These are phyloP conservation scores for Cheilinus undulatus DNA, from an alignment of 2,113 vertebrate genomes.

Conservation along the genomic window DNA sequence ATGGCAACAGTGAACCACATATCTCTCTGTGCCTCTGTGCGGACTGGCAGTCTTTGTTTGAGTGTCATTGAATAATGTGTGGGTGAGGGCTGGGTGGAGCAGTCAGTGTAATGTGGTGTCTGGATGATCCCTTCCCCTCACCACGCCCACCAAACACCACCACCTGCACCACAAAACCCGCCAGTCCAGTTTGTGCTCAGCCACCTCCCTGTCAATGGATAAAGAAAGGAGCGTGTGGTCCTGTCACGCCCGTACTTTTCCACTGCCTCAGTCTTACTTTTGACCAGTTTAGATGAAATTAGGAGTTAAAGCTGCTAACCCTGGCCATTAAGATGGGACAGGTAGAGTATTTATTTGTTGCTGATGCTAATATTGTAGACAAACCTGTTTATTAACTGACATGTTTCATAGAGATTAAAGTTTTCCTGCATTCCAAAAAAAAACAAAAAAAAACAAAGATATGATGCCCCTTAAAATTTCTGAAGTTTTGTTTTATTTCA, in stretches of 20 bases:
- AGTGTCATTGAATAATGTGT: neutral
- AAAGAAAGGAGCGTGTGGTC: neutral
- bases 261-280: neutral
- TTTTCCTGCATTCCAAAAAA: too few species aligned
- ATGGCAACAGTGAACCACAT: slow-evolving; percentile 6
- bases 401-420: too few species aligned
- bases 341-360: too few species aligned
- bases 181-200: slow-evolving; percentile 30
- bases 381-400: too few species aligned
- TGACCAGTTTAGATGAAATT: neutral
- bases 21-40: neutral
- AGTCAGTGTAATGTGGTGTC: neutral
- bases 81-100: neutral
- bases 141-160: slow-evolving; percentile 5
- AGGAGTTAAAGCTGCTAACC: neutral
- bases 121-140: neutral
- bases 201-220: neutral
- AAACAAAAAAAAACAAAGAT: too few species aligned
- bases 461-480: too few species aligned
- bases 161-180: slow-evolving; percentile 32
- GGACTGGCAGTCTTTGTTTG: neutral
- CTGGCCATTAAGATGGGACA: too few species aligned
- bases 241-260: slow-evolving; percentile 13
- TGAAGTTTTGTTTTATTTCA: too few species aligned
- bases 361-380: too few species aligned